A percentile compares a stretch with the other conserved stretches of the same genome.
phyloP scores from a whole-genome alignment of 2,113 vertebrate genomes.

The Coturnix japonica region DNA sequence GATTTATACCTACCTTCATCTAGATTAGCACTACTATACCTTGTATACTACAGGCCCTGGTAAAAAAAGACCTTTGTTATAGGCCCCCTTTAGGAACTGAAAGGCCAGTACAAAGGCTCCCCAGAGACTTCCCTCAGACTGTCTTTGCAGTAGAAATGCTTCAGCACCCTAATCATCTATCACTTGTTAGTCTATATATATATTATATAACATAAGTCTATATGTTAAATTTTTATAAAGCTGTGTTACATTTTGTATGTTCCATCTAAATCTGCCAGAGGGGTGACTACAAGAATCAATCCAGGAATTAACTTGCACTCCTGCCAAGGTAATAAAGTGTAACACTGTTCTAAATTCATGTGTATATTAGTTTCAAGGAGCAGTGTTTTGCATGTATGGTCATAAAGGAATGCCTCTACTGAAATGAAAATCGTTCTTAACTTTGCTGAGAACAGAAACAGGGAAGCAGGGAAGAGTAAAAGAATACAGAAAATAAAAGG shows the following conservation, averaged over 20 bases:
- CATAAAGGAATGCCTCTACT: not conserved
- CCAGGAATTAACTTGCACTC: not conserved
- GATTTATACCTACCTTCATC: not conserved
- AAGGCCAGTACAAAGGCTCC: not conserved
- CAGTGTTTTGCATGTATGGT: not conserved
- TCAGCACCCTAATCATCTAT: not conserved
- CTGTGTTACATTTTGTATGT: not conserved
- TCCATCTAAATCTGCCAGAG: not conserved
- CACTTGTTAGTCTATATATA: too few relatives aligned
- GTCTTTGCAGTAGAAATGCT: not conserved
- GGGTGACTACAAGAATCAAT: not conserved
- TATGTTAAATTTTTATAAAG: not conserved
- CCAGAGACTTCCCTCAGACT: not conserved
- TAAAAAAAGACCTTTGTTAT: not conserved
- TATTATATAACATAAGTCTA: too few relatives aligned
- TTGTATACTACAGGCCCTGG: not conserved
- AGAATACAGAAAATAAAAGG: not conserved
- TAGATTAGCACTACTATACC: not conserved
- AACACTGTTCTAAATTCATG: not conserved
- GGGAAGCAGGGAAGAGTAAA: not conserved
- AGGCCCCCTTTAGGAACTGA: not conserved
- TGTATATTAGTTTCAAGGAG: not conserved
- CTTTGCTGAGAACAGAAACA: not conserved
- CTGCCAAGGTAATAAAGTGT: not conserved
- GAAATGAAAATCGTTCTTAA: not conserved